phyloP scores from a whole-genome alignment of 92 coral and sea anemone species.

The Parazoanthus darwini region DNA sequence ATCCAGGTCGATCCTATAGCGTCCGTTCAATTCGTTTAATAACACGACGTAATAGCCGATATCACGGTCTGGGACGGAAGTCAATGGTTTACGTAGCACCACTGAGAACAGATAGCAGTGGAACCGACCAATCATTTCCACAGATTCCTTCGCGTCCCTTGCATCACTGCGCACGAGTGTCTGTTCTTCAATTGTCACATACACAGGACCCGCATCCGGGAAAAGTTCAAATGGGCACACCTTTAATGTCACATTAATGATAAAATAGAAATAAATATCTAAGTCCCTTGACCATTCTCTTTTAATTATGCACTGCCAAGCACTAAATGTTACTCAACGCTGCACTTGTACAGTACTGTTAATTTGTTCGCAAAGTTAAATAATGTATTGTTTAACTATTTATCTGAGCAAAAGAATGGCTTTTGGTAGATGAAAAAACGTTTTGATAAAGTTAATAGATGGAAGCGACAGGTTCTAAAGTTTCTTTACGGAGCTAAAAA shows the following conservation, averaged over 20 bases:
- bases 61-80: slow-evolving; percentile 32
- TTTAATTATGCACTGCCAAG: no score
- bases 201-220: slow-evolving; percentile 71
- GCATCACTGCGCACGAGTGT: not conserved
- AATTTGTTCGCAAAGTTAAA: no score
- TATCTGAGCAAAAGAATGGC: no score
- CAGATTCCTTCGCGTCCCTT: slow-evolving; percentile 39
- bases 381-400: no score
- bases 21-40: slow-evolving; percentile 4
- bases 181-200: slow-evolving; percentile 47
- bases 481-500: no score
- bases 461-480: no score
- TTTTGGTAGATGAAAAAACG: no score
- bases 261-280: not conserved
- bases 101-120: slow-evolving; percentile 60
- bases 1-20: not conserved
- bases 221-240: slow-evolving; percentile 73
- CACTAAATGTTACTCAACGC: no score
- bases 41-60: slow-evolving; percentile 84
- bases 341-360: no score
- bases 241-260: slow-evolving; percentile 41
- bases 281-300: no score
- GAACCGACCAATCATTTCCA: slow-evolving; percentile 42
- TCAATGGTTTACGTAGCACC: slow-evolving; percentile 59
- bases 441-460: no score